Base-by-base conservation (phyloP, 2,888 invertebrate species). In the Melieria picta region DNA sequence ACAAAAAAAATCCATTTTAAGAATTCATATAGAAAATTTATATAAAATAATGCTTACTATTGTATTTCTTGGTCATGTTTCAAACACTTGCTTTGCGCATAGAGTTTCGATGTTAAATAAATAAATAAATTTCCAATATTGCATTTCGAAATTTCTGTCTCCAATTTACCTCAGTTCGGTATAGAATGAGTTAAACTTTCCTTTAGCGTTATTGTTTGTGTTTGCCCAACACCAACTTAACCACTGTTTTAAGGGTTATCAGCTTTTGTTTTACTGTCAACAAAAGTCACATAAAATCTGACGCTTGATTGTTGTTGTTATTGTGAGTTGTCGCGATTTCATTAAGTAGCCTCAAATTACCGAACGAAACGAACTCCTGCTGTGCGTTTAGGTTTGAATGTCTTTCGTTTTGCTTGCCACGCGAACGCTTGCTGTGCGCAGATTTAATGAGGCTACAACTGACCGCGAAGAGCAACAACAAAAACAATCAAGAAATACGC, bases 281-380 rank as follows among this genome's bases (percentile, higher is more conserved):
- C 67, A 30, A 30, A 60, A 46, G 11, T 58, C 58, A 11, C 58
- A 67, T 67, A 58, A 67, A 67, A 67, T 7, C 48, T 48, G 58
- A 67, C 7, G 30, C 48, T 58, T 67, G 48, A 58, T 58, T 67
- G 30, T 30, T 30, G 30, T 30, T 30, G 30, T 30, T 30, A 30
- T 30, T 3, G 30, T 30, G 30, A 30, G 30, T 30, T 30, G 30
- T 67, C 65, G 50, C 60, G 69, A 72, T 72, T 72, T 72, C 72
- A 72, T 72, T 72, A 72, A 72, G 72, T 72, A 72, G 72, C 72
- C 62, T 72, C 72, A 63, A 69, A 72, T 72, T 72, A 72, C 30
- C 72, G 66, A 69, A 66, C 72, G 63, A 69, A 69, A 66, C 57
- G 57, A 66, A 47, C 69, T 57, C 69, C 69, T 46, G 72, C 69